Evolutionary conservation across 2,113 vertebrate species (phyloP), one percentile per base, ranked within the genome.

Genomic region (Perca fluviatilis): DNA sequence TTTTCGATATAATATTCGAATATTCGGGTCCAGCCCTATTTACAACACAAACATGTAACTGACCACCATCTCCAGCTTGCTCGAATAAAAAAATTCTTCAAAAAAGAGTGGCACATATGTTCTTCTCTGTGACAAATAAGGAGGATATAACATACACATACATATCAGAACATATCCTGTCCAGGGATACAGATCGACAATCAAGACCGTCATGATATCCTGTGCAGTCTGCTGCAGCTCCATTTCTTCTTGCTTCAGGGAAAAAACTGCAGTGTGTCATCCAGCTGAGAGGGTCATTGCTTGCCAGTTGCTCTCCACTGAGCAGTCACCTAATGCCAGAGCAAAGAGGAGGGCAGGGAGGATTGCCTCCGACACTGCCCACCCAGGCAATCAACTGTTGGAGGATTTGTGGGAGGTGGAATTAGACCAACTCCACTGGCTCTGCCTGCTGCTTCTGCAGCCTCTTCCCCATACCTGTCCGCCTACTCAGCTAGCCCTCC

Each of bases 351-450:
- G 88, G 92, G 91, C 82, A 91, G 89, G 90, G 82, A 88, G 89
- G 89, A 87, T 89, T 93, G 92, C 87, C 90, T 91, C 86, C 84
- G 78, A 91, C 86, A 89, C 88, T 92, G 87, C 91, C 92, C 91
- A 93, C 91, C 90, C 90, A 93, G 88, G 91, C 92, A 92, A 94
- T 93, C 92, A 92, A 89, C 88, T 90, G 91, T 88, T 92, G 86
- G 88, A 91, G 92, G 90, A 93, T 92, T 93, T 93, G 92, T 93
- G 90, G 91, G 91, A 90, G 90, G 89, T 88, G 82, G 89, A 92
- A 89, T 91, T 91, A 91, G 90, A 87, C 88, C 88, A 86, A 90
- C 88, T 90, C 78, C 74, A 86, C 85, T 85, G 86, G 76, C 89
- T 92, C 80, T 87, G 82, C 70, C 85, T 86, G 75, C 74, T 14